These are phyloP conservation scores for Carabus problematicus DNA, from an alignment of 2,888 invertebrate genomes.

Conservation along the genomic window DNA sequence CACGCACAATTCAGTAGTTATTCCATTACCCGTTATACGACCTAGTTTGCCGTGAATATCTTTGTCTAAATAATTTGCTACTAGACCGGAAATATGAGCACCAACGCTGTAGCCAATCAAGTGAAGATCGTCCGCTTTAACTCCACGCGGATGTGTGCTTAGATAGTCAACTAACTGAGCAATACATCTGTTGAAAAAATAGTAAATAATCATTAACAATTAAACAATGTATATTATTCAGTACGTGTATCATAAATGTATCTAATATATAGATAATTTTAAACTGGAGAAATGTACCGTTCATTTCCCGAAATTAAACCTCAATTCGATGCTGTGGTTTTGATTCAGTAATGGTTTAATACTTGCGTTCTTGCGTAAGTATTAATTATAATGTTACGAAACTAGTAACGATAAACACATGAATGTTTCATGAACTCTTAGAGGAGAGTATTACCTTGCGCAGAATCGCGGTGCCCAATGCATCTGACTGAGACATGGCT, in stretches of 20 bases:
- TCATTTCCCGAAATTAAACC: too few species aligned
- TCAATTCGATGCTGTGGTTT: too few species aligned
- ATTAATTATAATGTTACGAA: too few species aligned
- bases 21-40: slow-evolving; percentile 73
- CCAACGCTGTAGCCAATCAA: slow-evolving; percentile 88
- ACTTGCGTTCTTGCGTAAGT: too few species aligned
- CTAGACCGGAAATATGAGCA: slow-evolving; percentile 83
- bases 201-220: too few species aligned
- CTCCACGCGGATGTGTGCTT: slow-evolving; percentile 78
- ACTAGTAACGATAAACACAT: too few species aligned
- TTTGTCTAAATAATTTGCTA: slow-evolving; percentile 80
- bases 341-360: too few species aligned
- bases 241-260: too few species aligned
- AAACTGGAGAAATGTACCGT: too few species aligned
- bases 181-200: slow-evolving; percentile 66
- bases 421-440: background rate
- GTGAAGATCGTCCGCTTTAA: slow-evolving; percentile 77
- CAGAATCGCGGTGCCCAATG: slow-evolving; percentile 60
- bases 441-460: slow-evolving; percentile 48
- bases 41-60: slow-evolving; percentile 79
- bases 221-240: too few species aligned
- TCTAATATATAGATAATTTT: too few species aligned
- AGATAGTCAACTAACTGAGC: slow-evolving; percentile 82
- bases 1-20: background rate
- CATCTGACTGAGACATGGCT: slow-evolving; percentile 77